Conservation (phyloP, 2,888 invertebrate genomes). For the Cybosia mesomella region DNA sequence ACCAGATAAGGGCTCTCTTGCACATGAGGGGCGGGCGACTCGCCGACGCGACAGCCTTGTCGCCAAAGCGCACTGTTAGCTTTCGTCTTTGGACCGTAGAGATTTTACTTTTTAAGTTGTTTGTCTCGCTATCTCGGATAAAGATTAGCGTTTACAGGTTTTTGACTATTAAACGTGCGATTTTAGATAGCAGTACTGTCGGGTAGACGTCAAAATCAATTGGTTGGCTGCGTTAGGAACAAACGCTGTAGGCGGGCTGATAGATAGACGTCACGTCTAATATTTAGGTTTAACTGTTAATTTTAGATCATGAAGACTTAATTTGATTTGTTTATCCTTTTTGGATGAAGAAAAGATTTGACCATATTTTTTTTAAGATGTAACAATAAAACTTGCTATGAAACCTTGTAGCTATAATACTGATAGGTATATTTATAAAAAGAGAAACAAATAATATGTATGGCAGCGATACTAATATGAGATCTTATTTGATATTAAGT, state of each 20-base stretch:
- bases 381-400: not conserved
- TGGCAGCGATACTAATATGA: not conserved
- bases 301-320: not conserved
- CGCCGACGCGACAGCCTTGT: conserved; percentile 55
- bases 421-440: too few relatives aligned
- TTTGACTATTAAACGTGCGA: conserved; percentile 18
- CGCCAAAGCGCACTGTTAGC: conserved; percentile 46
- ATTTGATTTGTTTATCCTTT: conserved; percentile 18
- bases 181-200: conserved; percentile 6
- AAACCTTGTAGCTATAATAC: too few relatives aligned
- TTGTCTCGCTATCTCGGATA: conserved; percentile 26
- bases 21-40: conserved; percentile 50
- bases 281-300: conserved; percentile 1
- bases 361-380: not conserved
- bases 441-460: too few relatives aligned
- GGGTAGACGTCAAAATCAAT: not conserved
- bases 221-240: not conserved
- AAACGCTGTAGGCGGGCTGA: conserved; percentile 18
- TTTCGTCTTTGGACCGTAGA: conserved; percentile 18
- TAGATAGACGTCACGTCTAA: not conserved
- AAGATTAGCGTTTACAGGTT: conserved; percentile 42
- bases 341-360: conserved; percentile 19
- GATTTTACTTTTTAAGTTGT: conserved; percentile 29
- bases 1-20: conserved; percentile 63
- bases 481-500: not conserved